Evolutionary conservation across 1,140 invertebrate genomes (phyloP).

Genomic region (Alviniconcha marisindica): DNA sequence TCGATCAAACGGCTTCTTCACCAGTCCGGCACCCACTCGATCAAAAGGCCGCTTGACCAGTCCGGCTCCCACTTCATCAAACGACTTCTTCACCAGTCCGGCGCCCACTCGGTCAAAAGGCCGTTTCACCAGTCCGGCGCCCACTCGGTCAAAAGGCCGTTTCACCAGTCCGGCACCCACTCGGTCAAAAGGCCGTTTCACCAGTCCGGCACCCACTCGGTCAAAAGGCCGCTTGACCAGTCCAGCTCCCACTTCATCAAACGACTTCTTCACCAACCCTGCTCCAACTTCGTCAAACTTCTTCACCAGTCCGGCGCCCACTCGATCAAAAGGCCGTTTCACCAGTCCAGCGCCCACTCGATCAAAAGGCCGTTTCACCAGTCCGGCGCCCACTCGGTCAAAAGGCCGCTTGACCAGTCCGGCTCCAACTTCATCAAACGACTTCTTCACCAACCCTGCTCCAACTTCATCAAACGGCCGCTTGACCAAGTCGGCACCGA

Average conservation of each 20-base stretch:
- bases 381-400: not conserved
- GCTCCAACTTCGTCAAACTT: not conserved
- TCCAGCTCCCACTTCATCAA: not conserved
- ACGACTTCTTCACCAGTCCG: not conserved
- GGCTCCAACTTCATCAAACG: not conserved
- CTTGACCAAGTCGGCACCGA: no score
- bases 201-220: not conserved
- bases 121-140: not conserved
- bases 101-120: not conserved
- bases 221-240: not conserved
- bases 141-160: not conserved
- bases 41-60: not conserved
- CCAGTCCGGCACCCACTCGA: not conserved
- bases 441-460: no score
- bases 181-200: not conserved
- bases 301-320: slow-evolving; percentile 6
- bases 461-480: no score
- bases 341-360: not conserved
- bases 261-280: not conserved
- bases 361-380: not conserved
- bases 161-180: not conserved
- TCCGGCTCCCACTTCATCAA: not conserved
- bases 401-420: not conserved
- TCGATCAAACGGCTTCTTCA: not conserved
- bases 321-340: not conserved